Percentiles rank a stretch among this genome's conserved stretches.
Evolutionary conservation across 2,888 invertebrate genomes (phyloP).

Genomic region (Pammene aurita): DNA sequence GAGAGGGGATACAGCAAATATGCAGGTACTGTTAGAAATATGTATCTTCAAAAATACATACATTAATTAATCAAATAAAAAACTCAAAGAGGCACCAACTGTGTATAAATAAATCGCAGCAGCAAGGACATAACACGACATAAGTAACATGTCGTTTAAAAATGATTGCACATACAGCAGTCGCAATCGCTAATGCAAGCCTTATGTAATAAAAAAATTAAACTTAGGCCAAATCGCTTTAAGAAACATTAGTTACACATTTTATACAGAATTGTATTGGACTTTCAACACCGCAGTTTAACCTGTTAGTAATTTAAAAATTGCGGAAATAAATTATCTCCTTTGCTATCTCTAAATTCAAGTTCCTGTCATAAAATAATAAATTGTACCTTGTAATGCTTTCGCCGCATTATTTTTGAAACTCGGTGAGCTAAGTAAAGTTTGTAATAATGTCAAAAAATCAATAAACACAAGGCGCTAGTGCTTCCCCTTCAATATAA

Average conservation of each 20-base stretch:
- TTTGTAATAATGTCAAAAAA: slow-evolving; percentile 64
- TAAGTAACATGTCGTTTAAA: neutral
- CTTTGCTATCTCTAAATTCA: neutral
- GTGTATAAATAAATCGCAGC: slow-evolving; percentile 28
- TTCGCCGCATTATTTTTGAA: slow-evolving; percentile 30
- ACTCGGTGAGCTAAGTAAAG: slow-evolving; percentile 46
- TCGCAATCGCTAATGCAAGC: slow-evolving; percentile 24
- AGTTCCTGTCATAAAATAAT: neutral
- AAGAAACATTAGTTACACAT: neutral
- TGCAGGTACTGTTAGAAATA: neutral
- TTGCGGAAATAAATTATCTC: neutral
- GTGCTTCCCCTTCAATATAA: neutral
- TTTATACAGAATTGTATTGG: slow-evolving; percentile 6
- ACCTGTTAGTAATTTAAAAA: slow-evolving; percentile 9
- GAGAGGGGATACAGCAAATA: neutral
- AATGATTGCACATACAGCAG: slow-evolving; percentile 12
- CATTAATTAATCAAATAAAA: neutral
- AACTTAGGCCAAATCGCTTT: neutral
- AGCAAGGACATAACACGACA: slow-evolving; percentile 10
- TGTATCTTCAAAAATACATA: too few species aligned
- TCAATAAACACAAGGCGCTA: slow-evolving; percentile 57
- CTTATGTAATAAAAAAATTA: neutral
- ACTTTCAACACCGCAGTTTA: slow-evolving; percentile 9
- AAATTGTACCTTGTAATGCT: slow-evolving; percentile 21
- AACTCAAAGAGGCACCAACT: neutral